Conservation (phyloP, 2,113 vertebrate species). For the Potamarius usumacintae region DNA sequence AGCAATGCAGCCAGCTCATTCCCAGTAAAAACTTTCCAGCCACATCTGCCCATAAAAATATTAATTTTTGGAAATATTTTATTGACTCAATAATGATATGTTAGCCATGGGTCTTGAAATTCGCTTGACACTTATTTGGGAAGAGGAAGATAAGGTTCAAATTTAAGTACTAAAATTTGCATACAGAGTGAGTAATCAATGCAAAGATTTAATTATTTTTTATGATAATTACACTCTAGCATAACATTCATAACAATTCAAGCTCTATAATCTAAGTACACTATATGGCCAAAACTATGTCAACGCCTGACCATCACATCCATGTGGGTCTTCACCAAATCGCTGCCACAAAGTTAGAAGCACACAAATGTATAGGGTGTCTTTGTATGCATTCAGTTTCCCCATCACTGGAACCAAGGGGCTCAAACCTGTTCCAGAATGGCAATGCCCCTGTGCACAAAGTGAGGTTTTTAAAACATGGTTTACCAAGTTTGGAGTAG, state of each 20-base stretch:
- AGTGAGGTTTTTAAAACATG: not conserved
- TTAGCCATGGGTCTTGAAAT: not conserved
- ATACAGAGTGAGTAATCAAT: not conserved
- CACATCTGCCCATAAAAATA: conserved; percentile 64
- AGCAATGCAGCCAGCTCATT: conserved; percentile 91
- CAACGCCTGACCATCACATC: not conserved
- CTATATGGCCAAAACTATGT: not conserved
- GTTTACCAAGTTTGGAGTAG: not conserved
- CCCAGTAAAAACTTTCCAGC: conserved; percentile 92
- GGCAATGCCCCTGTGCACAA: not conserved
- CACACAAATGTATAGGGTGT: not conserved
- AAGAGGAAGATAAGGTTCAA: not conserved
- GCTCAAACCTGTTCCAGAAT: not conserved
- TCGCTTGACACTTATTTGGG: not conserved
- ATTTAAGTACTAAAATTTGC: not conserved
- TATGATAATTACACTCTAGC: not conserved
- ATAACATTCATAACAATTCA: not conserved
- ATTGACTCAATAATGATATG: not conserved
- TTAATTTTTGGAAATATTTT: not conserved
- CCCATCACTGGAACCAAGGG: not conserved
- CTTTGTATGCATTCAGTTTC: not conserved
- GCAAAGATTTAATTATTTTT: not conserved
- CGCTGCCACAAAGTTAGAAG: not conserved
- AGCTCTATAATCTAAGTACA: not conserved
- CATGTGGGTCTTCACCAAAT: not conserved